These are phyloP conservation scores for Tribolium freemani DNA, from an alignment of 2,888 invertebrate genomes.

Conservation along the genomic window DNA sequence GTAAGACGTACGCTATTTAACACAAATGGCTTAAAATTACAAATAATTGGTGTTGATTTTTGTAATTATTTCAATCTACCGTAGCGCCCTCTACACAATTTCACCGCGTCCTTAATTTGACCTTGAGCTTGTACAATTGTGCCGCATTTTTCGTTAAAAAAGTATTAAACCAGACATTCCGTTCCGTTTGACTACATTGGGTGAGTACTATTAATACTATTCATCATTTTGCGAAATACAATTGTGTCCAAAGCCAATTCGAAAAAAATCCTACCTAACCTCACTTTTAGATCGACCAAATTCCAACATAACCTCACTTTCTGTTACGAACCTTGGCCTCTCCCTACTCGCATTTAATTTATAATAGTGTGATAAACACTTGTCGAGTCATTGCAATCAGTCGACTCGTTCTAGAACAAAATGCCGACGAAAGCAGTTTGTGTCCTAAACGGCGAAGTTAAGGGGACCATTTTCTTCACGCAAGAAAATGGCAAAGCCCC, in stretches of 20 bases:
- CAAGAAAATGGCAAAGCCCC: conserved; percentile 80
- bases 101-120: too few species aligned
- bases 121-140: too few species aligned
- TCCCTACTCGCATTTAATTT: conserved; percentile 8
- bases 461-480: conserved; percentile 85
- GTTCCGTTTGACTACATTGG: too few species aligned
- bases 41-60: too few species aligned
- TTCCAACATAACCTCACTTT: conserved; percentile 13
- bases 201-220: too few species aligned
- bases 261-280: not conserved
- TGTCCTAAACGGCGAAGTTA: conserved; percentile 88
- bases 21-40: too few species aligned
- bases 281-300: not conserved
- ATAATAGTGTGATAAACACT: conserved; percentile 1
- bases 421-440: conserved; percentile 86
- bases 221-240: too few species aligned
- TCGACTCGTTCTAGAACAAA: conserved; percentile 48
- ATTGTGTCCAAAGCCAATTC: too few species aligned
- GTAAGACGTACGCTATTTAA: too few species aligned
- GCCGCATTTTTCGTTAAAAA: too few species aligned
- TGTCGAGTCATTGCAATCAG: not conserved
- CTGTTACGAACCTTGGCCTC: conserved; percentile 9
- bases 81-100: not conserved
- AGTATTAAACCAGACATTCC: too few species aligned
- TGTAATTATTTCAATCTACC: too few species aligned